phyloP scores from a whole-genome alignment of 1,140 invertebrate species.

The Calephelis nemesis region DNA sequence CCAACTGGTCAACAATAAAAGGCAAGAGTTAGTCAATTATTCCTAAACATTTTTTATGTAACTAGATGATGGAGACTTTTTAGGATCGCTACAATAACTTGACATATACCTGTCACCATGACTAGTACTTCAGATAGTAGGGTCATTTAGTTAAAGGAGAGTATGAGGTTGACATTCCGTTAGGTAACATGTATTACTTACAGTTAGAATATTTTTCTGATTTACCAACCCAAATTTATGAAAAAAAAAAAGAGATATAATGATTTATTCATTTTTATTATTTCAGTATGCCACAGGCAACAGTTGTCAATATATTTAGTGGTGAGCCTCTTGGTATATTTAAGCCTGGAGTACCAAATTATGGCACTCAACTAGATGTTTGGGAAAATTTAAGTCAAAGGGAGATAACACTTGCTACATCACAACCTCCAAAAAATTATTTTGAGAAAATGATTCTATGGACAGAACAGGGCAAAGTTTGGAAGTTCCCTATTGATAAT shows the following conservation, averaged over 20 bases:
- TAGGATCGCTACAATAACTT: too few species aligned
- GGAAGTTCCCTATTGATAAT: constrained; percentile 98
- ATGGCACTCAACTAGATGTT: constrained; percentile 79
- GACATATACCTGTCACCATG: too few species aligned
- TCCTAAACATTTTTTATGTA: too few species aligned
- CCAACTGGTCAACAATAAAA: too few species aligned
- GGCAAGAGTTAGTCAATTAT: too few species aligned
- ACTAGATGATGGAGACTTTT: too few species aligned
- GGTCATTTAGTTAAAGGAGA: too few species aligned
- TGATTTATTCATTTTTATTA: not conserved
- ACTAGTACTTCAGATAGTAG: too few species aligned
- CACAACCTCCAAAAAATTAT: constrained; percentile 90
- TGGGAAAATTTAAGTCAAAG: constrained; percentile 85
- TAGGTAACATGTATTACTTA: too few species aligned
- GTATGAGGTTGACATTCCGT: too few species aligned
- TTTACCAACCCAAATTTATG: too few species aligned
- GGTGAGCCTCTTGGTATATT: constrained; percentile 82
- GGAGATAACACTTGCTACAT: constrained; percentile 82
- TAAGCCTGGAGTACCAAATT: constrained; percentile 46
- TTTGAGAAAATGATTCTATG: constrained; percentile 96
- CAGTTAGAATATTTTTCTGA: too few species aligned
- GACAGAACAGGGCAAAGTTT: constrained; percentile 96
- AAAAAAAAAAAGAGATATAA: not conserved
- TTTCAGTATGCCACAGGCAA: constrained; percentile 43
- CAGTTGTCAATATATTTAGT: constrained; percentile 75